A percentile compares a stretch with the other conserved stretches of the same genome.
Conservation (phyloP, 2,888 invertebrate species). For the Lithophane semibrunnea region DNA sequence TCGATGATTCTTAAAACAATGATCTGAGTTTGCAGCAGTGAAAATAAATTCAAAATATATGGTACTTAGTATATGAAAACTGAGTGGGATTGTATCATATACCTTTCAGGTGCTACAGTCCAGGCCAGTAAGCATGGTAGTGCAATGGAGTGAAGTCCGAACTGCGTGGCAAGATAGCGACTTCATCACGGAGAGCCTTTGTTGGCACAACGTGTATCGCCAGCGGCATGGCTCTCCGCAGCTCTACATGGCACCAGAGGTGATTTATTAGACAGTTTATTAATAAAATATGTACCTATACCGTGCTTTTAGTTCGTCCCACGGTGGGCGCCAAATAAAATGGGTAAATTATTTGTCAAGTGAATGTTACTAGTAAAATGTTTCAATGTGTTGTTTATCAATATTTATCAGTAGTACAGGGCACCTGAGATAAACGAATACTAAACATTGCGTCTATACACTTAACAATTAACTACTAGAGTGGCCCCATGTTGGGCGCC, state of each 20-base stretch:
- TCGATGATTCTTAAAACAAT: slow-evolving; percentile 56
- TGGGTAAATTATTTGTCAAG: background rate
- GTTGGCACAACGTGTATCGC: slow-evolving; percentile 96
- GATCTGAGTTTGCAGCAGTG: slow-evolving; percentile 32
- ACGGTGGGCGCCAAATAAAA: slow-evolving; percentile 43
- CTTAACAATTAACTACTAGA: background rate
- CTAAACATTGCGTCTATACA: background rate
- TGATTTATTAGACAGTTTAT: slow-evolving; percentile 68
- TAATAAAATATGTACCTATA: background rate
- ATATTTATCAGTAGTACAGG: background rate
- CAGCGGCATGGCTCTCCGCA: slow-evolving; percentile 94
- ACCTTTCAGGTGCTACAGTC: slow-evolving; percentile 91
- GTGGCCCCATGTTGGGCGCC: slow-evolving; percentile 31
- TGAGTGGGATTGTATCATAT: background rate
- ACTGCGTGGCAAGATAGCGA: slow-evolving; percentile 95
- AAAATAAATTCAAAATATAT: background rate
- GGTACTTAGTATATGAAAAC: background rate
- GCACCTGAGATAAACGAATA: background rate
- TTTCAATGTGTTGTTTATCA: background rate
- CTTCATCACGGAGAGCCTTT: slow-evolving; percentile 95
- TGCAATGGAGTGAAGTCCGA: slow-evolving; percentile 93
- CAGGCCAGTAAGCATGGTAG: slow-evolving; percentile 93
- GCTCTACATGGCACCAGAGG: slow-evolving; percentile 94
- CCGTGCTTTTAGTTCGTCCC: slow-evolving; percentile 22
- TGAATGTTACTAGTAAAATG: background rate